These are phyloP conservation scores for Larimichthys polyactis DNA, from an alignment of 2,113 vertebrate genomes.

Conservation along the genomic window DNA sequence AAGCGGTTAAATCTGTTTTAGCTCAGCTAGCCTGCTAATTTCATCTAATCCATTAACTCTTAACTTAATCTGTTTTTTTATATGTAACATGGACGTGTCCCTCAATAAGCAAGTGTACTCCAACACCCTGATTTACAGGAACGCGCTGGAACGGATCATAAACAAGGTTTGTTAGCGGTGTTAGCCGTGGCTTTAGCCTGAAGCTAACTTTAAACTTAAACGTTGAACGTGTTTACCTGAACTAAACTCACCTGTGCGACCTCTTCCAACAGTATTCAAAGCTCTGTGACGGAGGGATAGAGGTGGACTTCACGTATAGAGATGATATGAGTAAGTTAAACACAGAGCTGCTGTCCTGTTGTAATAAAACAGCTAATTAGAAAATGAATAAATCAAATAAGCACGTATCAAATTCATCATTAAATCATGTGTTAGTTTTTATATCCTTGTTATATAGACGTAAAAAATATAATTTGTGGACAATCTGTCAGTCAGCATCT, in stretches of 20 bases:
- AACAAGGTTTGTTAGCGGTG: conserved; percentile 68
- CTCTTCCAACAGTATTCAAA: conserved; percentile 76
- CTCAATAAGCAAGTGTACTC: fast-evolving
- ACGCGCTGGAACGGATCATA: conserved; percentile 68
- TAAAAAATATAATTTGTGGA: background rate
- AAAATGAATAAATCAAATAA: too few relatives aligned
- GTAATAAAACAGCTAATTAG: background rate
- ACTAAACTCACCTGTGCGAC: background rate
- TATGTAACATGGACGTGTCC: background rate
- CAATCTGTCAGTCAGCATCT: too few relatives aligned
- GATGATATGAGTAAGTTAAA: conserved; percentile 5
- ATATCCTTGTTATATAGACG: too few relatives aligned
- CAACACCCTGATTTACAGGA: conserved; percentile 60
- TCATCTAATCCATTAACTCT: too few relatives aligned
- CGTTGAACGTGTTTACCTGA: too few relatives aligned
- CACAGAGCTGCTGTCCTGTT: background rate
- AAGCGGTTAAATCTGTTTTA: background rate
- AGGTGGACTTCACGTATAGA: conserved; percentile 63
- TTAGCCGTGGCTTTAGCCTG: background rate
- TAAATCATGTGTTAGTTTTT: too few relatives aligned
- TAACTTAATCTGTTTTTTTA: background rate
- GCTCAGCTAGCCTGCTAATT: background rate
- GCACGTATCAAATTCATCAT: too few relatives aligned
- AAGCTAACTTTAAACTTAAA: background rate
- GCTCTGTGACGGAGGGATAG: conserved; percentile 48